These are phyloP conservation scores for Napeogenes inachia DNA, from an alignment of 2,888 invertebrate species.

Conservation along the genomic window DNA sequence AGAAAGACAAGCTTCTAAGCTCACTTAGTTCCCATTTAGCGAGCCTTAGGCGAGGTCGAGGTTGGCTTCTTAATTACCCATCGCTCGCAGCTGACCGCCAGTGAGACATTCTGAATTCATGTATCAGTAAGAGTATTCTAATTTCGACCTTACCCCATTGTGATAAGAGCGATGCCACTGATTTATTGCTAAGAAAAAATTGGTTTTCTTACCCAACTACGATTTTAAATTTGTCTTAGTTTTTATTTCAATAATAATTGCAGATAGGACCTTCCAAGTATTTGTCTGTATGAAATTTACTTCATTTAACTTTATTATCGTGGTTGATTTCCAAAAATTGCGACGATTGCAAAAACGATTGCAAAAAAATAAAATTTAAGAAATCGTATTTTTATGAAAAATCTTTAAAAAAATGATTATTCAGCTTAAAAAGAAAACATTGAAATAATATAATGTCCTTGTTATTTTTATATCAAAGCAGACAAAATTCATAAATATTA, in stretches of 20 bases:
- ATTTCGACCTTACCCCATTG: constrained; percentile 11
- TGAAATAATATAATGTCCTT: too few species aligned
- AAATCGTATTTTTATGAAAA: too few species aligned
- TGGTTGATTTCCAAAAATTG: too few species aligned
- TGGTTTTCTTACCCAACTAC: neutral
- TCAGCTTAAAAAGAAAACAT: too few species aligned
- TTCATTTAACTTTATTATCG: too few species aligned
- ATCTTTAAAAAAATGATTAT: too few species aligned
- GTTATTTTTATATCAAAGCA: too few species aligned
- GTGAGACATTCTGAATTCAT: constrained; percentile 42
- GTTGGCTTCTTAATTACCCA: constrained; percentile 73
- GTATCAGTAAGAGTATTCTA: constrained; percentile 17
- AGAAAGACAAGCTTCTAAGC: constrained; percentile 56
- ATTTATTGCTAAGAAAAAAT: neutral
- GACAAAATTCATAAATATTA: too few species aligned
- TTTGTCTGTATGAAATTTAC: too few species aligned
- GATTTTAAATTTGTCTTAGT: neutral
- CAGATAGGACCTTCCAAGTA: neutral
- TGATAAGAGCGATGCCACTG: constrained; percentile 11
- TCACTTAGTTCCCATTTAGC: constrained; percentile 66
- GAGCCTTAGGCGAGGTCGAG: constrained; percentile 61
- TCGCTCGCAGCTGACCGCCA: constrained; percentile 70
- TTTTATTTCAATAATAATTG: neutral
- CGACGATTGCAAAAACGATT: too few species aligned
- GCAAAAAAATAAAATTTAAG: too few species aligned